Percentiles rank a stretch among this genome's conserved stretches.
phyloP scores from a whole-genome alignment of 2,888 invertebrate species.

The Campaea margaritaria region DNA sequence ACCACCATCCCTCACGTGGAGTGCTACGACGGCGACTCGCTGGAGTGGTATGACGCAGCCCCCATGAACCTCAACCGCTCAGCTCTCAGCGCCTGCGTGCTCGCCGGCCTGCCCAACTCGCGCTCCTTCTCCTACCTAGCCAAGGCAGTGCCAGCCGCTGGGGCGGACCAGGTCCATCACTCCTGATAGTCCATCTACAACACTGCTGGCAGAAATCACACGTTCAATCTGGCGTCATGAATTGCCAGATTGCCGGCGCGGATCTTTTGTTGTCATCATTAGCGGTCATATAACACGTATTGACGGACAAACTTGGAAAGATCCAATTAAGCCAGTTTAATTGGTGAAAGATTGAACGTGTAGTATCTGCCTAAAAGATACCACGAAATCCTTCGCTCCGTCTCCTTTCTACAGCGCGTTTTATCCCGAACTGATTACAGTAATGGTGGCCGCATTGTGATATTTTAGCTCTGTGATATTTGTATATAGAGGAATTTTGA shows the following conservation, averaged over 20 bases:
- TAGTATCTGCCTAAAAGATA: too few species aligned
- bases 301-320: too few species aligned
- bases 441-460: constrained; percentile 30
- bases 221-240: too few species aligned
- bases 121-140: constrained; percentile 87
- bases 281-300: too few species aligned
- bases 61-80: constrained; percentile 93
- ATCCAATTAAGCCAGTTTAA: too few species aligned
- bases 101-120: constrained; percentile 89
- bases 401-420: not conserved
- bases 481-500: constrained; percentile 74
- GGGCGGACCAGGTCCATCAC: constrained; percentile 76
- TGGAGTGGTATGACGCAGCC: constrained; percentile 89
- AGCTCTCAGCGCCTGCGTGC: constrained; percentile 91
- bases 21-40: constrained; percentile 88
- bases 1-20: constrained; percentile 91
- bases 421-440: not conserved
- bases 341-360: too few species aligned
- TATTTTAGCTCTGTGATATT: constrained; percentile 68
- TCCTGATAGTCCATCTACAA: constrained; percentile 43
- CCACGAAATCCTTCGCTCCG: not conserved
- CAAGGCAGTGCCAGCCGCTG: constrained; percentile 79
- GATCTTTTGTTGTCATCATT: too few species aligned
- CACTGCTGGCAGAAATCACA: too few species aligned
- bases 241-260: too few species aligned